Evolutionary conservation across 1,140 invertebrate genomes (phyloP), one percentile per base, ranked within the genome.

Genomic region (Leptinotarsa lineolata): DNA sequence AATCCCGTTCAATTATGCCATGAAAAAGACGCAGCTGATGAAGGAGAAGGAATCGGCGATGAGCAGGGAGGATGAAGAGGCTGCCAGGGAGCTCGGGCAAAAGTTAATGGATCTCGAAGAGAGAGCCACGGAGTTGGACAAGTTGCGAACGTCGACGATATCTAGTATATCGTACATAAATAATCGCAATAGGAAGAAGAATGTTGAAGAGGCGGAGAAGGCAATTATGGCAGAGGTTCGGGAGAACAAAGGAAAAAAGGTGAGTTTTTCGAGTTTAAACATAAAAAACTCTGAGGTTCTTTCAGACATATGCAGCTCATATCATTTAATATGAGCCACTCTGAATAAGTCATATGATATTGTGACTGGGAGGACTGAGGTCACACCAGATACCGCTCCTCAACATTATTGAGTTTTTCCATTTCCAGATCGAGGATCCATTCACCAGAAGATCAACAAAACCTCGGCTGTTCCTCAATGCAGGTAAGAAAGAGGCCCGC

Each of bases 151-250:
- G 0, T 91, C 91, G 2, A 96, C 93, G 2, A 97, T 99, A 78
- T 95, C 95, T 66, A 95, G 95, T 82, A 98, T 99, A 76, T 96
- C 94, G 8, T 98, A 97, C 78, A 98, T 99, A 66, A 99, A 99
- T 83, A 95, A 98, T 86, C 88, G 97, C 58, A 99, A 99, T 85
- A 85, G 97, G 45, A 93, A 95, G 83, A 90, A 92, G 48, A 98
- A 98, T 81, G 94, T 98, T 0, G 92, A 96, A 82, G 93, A 96
- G 77, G 95, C 96, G 0, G 97, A 98, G 84, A 95, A 95, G 78
- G 97, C 96, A n/a, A 96, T 97, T 74, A 91, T 95, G 88, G 90
- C 90, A 73, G 90, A 91, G 85, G 90, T 91, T 22, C 89, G 90
- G 78, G 92, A 90, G 15, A 95, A 90, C 82, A 95, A 92, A 86